Percentiles rank a stretch among this genome's conserved stretches.
These are phyloP conservation scores for Bradypodion pumilum DNA, from an alignment of 2,797 vertebrate species.

Conservation along the genomic window DNA sequence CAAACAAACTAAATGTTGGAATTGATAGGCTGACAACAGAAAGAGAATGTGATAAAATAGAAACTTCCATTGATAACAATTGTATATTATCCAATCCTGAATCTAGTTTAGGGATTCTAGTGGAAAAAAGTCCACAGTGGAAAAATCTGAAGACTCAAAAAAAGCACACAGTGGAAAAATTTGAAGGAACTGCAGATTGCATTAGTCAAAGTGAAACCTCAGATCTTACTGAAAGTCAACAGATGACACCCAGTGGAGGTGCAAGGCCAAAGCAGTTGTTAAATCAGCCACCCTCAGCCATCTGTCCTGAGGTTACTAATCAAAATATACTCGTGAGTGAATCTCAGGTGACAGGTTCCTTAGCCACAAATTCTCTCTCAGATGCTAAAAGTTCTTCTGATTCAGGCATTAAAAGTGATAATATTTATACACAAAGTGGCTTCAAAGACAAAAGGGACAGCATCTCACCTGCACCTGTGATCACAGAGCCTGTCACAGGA, in stretches of 20 bases:
- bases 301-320: conserved; percentile 52
- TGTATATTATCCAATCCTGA: conserved; percentile 42
- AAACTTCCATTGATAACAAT: conserved; percentile 6
- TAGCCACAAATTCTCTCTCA: not conserved
- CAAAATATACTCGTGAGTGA: conserved; percentile 40
- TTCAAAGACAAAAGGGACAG: conserved; percentile 54
- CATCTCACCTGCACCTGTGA: conserved; percentile 31
- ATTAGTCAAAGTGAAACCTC: conserved; percentile 44
- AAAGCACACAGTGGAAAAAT: not conserved
- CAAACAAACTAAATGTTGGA: conserved; percentile 38
- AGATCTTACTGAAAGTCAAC: conserved; percentile 52
- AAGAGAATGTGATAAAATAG: conserved; percentile 39
- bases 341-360: conserved; percentile 7
- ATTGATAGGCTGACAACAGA: conserved; percentile 28
- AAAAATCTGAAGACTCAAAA: conserved; percentile 38
- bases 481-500: conserved; percentile 43
- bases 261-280: conserved; percentile 87
- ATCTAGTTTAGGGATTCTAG: conserved; percentile 20
- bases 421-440: conserved; percentile 53
- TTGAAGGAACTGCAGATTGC: conserved; percentile 20
- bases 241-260: conserved; percentile 75
- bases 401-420: conserved; percentile 39
- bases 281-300: conserved; percentile 69
- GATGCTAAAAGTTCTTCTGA: not conserved
- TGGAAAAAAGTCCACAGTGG: conserved; percentile 5